These are phyloP conservation scores for Pelagia noctiluca DNA, from an alignment of 30 jellyfish, hydroid and myxozoan genomes.

Conservation along the genomic window DNA sequence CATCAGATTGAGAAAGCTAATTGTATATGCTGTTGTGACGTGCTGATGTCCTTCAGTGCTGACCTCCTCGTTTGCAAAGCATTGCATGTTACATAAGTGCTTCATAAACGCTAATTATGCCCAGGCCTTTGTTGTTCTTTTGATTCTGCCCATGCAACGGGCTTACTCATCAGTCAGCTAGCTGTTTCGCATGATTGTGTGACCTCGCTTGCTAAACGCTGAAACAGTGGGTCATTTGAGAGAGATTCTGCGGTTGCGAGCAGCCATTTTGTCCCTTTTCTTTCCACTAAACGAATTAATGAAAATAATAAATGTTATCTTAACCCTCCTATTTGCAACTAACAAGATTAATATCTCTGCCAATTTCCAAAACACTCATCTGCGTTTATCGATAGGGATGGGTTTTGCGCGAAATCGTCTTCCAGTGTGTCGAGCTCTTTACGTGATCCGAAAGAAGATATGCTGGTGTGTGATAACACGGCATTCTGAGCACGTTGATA, in stretches of 20 bases:
- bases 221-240: background rate
- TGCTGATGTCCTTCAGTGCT: too few relatives aligned
- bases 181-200: background rate
- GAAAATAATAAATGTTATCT: constrained; percentile 25
- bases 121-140: too few relatives aligned
- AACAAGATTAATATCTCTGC: constrained; percentile 34
- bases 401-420: too few relatives aligned
- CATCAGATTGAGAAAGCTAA: too few relatives aligned
- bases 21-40: too few relatives aligned
- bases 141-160: background rate
- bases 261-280: background rate
- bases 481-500: too few relatives aligned
- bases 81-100: too few relatives aligned
- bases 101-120: too few relatives aligned
- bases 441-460: too few relatives aligned
- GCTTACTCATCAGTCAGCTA: background rate
- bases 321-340: constrained; percentile 1
- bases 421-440: too few relatives aligned
- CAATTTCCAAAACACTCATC: constrained; percentile 42
- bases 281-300: constrained; percentile 33
- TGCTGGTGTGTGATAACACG: too few relatives aligned
- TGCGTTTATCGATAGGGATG: background rate
- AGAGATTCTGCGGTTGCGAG: constrained; percentile 1
- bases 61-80: too few relatives aligned
- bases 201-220: background rate